Base-by-base conservation (phyloP, 2,113 vertebrate species). In the Leucoraja erinaceus region DNA sequence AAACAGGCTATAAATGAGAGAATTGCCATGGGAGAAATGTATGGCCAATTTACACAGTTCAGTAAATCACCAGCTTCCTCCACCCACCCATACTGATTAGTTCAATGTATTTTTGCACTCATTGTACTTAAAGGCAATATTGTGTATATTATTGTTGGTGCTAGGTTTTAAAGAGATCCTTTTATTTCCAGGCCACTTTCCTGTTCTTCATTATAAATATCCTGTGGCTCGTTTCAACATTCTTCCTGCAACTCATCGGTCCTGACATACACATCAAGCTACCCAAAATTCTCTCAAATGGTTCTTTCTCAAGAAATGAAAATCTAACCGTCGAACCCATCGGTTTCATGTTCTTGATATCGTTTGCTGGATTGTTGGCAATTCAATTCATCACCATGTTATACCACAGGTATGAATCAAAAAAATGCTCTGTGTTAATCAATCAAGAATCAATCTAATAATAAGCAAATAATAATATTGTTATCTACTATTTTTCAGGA, bases 201-300 rank as follows among this genome's bases (percentile, higher is more conserved):
- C 94, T 97, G 61, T 97, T 96, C 93, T 97, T 97, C 94, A 97
- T 97, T 31, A n/a, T 97, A 90, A 97, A 97, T 18, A 93, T 96
- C 59, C 94, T 97, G 28, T 97, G 97, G 97, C 95, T 97, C n/a
- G 97, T 97, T 28, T 97, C 97, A 8, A 97, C 97, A 12, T 97
- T 96, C 94, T 95, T 97, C 94, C 95, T 97, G 81, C 97, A 97
- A 94, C 94, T 95, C 78, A 97, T 97, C 93, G 96, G 96, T 91
- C 95, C 97, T 0, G 79, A 95, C 22, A 94, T 97, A 91, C 96
- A 95, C 94, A 97, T 97, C 94, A 94, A 94, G 93, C 96, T 97
- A 93, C 96, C 96, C 0, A 96, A 93, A 72, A 94, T 93, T 66
- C 94, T 8, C 61, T 31, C 95, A 1, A 96, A 95, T 66, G 95